These are phyloP conservation scores for Wasmannia auropunctata DNA, from an alignment of 1,140 invertebrate genomes.

Conservation along the genomic window DNA sequence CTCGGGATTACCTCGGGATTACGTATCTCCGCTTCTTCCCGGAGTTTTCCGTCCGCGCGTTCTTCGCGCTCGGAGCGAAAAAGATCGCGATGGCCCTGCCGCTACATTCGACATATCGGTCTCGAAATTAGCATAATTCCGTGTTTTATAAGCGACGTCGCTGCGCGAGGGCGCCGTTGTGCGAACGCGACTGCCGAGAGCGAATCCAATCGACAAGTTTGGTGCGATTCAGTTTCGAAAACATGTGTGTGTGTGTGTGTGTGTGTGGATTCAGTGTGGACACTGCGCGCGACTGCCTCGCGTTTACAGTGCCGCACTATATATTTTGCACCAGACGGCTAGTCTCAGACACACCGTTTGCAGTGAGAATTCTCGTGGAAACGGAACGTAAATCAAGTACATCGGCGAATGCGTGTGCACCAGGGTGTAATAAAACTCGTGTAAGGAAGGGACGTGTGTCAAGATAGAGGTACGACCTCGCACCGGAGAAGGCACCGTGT, in stretches of 20 bases:
- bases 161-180: not conserved
- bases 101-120: slow-evolving; percentile 23
- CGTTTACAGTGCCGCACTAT: slow-evolving; percentile 14
- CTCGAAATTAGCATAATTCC: slow-evolving; percentile 78
- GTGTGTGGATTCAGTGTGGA: slow-evolving; percentile 20
- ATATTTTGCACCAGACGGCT: slow-evolving; percentile 16
- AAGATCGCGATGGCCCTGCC: slow-evolving; percentile 3
- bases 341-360: slow-evolving; percentile 40
- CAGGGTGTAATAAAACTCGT: slow-evolving; percentile 50
- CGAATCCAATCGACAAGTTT: slow-evolving; percentile 31
- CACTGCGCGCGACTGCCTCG: slow-evolving; percentile 15
- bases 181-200: not conserved
- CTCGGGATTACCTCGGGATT: slow-evolving; percentile 5
- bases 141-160: slow-evolving; percentile 75
- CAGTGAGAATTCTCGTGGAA: slow-evolving; percentile 32
- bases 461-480: slow-evolving; percentile 15
- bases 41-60: not conserved
- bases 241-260: no score
- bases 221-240: slow-evolving; percentile 30
- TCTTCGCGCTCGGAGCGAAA: not conserved
- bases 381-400: slow-evolving; percentile 48
- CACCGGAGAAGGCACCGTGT: not conserved
- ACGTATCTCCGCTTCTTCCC: slow-evolving; percentile 22
- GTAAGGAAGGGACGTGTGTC: slow-evolving; percentile 35
- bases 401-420: slow-evolving; percentile 34